These are phyloP conservation scores for Metallyticus violacea DNA, from an alignment of 2,888 invertebrate genomes.

Conservation along the genomic window DNA sequence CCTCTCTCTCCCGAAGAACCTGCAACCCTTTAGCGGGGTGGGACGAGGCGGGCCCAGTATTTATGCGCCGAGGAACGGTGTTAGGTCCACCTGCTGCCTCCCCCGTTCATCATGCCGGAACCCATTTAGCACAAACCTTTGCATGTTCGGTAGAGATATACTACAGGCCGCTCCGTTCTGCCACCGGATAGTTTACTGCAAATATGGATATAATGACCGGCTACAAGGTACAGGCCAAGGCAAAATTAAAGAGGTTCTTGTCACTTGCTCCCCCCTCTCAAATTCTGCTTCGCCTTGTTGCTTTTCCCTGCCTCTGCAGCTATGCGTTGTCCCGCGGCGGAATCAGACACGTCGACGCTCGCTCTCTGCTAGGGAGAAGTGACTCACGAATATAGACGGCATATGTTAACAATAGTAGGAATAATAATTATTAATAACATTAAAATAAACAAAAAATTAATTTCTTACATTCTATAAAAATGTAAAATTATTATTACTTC, in stretches of 20 bases:
- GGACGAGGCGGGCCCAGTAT: neutral
- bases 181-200: slow-evolving; percentile 33
- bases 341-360: neutral
- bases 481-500: too few species aligned
- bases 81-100: slow-evolving; percentile 42
- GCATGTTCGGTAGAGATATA: slow-evolving; percentile 34
- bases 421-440: too few species aligned
- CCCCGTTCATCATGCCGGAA: slow-evolving; percentile 42
- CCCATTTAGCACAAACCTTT: slow-evolving; percentile 34
- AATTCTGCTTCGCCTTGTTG: neutral
- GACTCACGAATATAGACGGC: too few species aligned
- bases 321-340: neutral
- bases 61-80: slow-evolving; percentile 36
- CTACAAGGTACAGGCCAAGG: slow-evolving; percentile 25
- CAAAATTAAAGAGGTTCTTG: slow-evolving; percentile 23
- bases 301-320: neutral
- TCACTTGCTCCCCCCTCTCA: neutral
- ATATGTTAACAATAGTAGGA: too few species aligned
- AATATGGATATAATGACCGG: slow-evolving; percentile 35
- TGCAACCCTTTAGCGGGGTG: slow-evolving; percentile 1
- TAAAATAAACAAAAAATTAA: too few species aligned
- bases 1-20: neutral
- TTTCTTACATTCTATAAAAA: too few species aligned
- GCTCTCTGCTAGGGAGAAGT: too few species aligned
- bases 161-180: slow-evolving; percentile 2